Percentiles rank a stretch among this genome's conserved stretches.
phyloP scores from a whole-genome alignment of 2,888 invertebrate genomes.

The Ochropleura leucogaster region DNA sequence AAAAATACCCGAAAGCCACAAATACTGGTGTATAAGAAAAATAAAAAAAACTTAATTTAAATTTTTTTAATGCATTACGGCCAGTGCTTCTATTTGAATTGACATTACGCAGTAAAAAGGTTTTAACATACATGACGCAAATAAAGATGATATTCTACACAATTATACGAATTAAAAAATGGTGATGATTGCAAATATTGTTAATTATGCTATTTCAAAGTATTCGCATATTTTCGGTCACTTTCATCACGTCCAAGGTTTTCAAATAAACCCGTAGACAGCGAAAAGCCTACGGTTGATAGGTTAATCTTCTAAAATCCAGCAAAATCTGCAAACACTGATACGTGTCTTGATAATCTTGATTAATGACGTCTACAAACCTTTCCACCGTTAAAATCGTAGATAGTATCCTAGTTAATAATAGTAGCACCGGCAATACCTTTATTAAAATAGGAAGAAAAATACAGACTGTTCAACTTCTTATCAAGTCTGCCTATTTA shows the following conservation, averaged over 20 bases:
- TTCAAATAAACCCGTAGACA: conserved; percentile 71
- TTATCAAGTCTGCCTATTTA: conserved; percentile 25
- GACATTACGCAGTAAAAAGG: background rate
- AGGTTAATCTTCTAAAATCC: conserved; percentile 83
- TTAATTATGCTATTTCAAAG: background rate
- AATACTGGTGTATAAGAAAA: background rate
- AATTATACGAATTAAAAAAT: background rate
- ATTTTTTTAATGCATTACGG: background rate
- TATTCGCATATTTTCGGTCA: conserved; percentile 19
- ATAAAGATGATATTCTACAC: background rate
- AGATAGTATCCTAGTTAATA: conserved; percentile 20
- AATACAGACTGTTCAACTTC: background rate
- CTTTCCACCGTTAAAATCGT: conserved; percentile 50
- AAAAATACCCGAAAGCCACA: background rate
- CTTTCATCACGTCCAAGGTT: conserved; percentile 70
- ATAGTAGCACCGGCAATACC: background rate
- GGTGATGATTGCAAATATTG: background rate
- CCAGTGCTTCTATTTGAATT: background rate
- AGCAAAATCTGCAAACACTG: conserved; percentile 83
- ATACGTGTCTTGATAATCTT: conserved; percentile 82
- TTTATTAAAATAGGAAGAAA: background rate
- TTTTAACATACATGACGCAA: background rate
- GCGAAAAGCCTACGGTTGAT: conserved; percentile 71
- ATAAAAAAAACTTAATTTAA: conserved; percentile 1
- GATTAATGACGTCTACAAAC: conserved; percentile 80